These are phyloP conservation scores for Meloidogyne exigua DNA, from an alignment of 1,140 invertebrate species.

Conservation along the genomic window DNA sequence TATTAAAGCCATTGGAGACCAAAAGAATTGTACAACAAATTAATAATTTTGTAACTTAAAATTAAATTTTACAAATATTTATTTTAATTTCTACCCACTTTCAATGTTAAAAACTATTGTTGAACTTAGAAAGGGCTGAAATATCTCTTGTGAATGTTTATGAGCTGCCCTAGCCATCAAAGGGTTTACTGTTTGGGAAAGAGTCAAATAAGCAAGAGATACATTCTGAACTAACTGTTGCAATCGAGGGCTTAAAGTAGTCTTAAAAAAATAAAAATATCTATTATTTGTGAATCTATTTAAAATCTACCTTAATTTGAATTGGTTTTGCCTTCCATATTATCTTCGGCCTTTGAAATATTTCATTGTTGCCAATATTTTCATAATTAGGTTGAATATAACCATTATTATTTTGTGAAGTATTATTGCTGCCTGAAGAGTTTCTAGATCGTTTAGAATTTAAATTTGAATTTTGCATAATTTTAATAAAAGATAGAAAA, in stretches of 20 bases:
- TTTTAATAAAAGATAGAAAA: too few relatives aligned
- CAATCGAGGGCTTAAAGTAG: slow-evolving; percentile 18
- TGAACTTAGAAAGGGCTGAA: slow-evolving; percentile 7
- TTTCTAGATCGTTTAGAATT: not conserved
- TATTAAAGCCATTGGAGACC: slow-evolving; percentile 10
- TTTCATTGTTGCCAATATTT: not conserved
- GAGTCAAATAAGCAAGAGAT: slow-evolving; percentile 35
- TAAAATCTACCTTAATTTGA: slow-evolving; percentile 35
- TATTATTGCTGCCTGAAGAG: not conserved
- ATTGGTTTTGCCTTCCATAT: not conserved
- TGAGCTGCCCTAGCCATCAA: slow-evolving; percentile 13
- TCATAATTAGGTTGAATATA: not conserved
- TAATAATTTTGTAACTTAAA: slow-evolving; percentile 17
- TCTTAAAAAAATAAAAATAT: not conserved
- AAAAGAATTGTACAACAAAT: slow-evolving; percentile 22
- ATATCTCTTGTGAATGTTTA: slow-evolving; percentile 21
- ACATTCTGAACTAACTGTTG: slow-evolving; percentile 36
- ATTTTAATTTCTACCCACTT: not conserved
- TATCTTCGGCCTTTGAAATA: not conserved
- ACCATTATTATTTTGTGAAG: not conserved
- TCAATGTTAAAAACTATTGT: slow-evolving; percentile 22
- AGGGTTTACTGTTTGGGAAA: slow-evolving; percentile 31
- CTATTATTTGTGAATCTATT: not conserved
- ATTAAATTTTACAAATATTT: not conserved
- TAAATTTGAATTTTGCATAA: not conserved